Conservation (phyloP, 2,113 vertebrate genomes). For the Aspiorhynchus laticeps region DNA sequence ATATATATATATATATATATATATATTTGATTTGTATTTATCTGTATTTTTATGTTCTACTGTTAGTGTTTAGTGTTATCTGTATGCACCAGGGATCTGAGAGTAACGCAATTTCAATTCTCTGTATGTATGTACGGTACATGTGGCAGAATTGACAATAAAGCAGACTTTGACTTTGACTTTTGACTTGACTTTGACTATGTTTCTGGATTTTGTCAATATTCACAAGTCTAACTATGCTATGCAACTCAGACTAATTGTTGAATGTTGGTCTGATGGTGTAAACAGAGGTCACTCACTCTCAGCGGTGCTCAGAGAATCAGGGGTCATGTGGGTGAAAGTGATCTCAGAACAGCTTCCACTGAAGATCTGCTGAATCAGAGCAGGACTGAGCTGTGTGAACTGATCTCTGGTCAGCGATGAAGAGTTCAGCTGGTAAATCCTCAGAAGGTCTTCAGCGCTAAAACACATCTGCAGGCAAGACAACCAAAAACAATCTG, state of each 20-base stretch:
- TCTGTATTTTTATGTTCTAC: too few species aligned
- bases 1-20: too few species aligned
- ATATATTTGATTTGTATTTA: too few species aligned
- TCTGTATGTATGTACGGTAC: too few species aligned
- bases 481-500: not conserved
- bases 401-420: conserved; percentile 69
- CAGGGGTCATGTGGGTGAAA: not conserved
- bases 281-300: conserved; percentile 63
- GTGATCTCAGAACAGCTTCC: conserved; percentile 67
- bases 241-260: not conserved
- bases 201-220: not conserved
- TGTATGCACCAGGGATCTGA: too few species aligned
- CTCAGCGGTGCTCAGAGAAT: conserved; percentile 64
- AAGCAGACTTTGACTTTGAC: too few species aligned
- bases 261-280: not conserved
- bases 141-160: too few species aligned
- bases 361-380: conserved; percentile 85
- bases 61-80: too few species aligned
- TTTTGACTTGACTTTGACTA: too few species aligned
- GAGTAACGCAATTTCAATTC: too few species aligned
- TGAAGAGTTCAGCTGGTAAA: conserved; percentile 65
- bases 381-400: conserved; percentile 79
- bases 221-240: not conserved
- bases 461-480: conserved; percentile 77
- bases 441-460: conserved; percentile 74